Evolutionary conservation across 2,113 vertebrate species (phyloP), one percentile per base, ranked within the genome.

Genomic region (Indicator indicator): DNA sequence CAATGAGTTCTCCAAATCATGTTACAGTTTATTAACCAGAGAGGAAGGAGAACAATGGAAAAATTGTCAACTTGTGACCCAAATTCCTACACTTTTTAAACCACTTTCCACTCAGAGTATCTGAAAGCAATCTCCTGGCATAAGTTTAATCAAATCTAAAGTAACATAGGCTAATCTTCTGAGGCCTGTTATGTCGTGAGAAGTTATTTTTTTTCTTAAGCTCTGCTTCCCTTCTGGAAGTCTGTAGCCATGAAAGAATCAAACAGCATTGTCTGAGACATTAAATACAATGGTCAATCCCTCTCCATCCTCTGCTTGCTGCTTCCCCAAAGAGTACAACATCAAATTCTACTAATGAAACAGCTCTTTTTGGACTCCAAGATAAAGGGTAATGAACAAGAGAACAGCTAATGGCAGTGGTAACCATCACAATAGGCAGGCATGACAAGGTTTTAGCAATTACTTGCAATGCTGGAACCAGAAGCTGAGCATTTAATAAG

Each of bases 81-180:
- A 90, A 83, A 93, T 86, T 89, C 85, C 76, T 72, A 74, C 36
- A 77, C 79, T 88, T 96, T 82, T 91, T 40, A 74, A 94, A 46
- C 33, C 52, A 30, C 72, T 89, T 93, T 89, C 32, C 78, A 77
- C 82, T 83, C 74, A 54, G 54, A 77, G 16, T 91, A 91, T 95
- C 79, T 94, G 75, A 95, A 94, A 93, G 88, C 87, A 95, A 89
- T 91, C 88, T 81, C 65, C 83, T 96, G 91, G 89, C 94, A 93
- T 33, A 60, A 88, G 72, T 95, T 95, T 91, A 97, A 95, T 94
- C 85, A 96, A 96, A 86, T 96, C 91, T 91, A 71, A 95, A 95
- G 89, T 93, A 94, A 89, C 79, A 54, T 56, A 50, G 20, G 54
- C 52, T 94, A 83, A 91, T 89, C 91, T 94, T 94, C 84, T 63